These are phyloP conservation scores for Athene noctua DNA, from an alignment of 2,113 vertebrate species.

Conservation along the genomic window DNA sequence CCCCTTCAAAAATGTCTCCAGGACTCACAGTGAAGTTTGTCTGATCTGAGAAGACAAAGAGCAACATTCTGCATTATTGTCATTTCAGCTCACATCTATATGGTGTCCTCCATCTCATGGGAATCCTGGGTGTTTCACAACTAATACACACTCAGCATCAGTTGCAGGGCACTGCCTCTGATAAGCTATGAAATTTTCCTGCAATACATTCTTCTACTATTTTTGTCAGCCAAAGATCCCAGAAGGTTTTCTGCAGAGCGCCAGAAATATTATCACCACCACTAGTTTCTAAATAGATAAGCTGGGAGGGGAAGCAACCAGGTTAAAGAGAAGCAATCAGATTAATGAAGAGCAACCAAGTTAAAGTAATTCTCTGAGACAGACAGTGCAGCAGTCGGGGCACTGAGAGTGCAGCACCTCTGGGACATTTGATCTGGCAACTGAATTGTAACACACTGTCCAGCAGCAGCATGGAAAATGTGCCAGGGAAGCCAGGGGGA, in stretches of 20 bases:
- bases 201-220: background rate
- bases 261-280: background rate
- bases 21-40: constrained; percentile 52
- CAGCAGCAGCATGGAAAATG: background rate
- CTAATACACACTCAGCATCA: background rate
- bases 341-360: background rate
- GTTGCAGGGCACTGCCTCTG: background rate
- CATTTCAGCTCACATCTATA: background rate
- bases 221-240: background rate
- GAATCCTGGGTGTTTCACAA: background rate
- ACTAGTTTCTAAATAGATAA: background rate
- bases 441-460: background rate
- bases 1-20: constrained; percentile 63
- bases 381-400: background rate
- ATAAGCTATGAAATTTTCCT: background rate
- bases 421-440: background rate
- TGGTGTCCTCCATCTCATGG: background rate
- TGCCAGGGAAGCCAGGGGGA: background rate
- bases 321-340: background rate
- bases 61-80: background rate
- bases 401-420: background rate
- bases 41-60: constrained; percentile 61
- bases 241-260: background rate
- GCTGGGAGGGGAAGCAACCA: background rate
- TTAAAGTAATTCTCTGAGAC: background rate